phyloP scores from a whole-genome alignment of 2,888 invertebrate genomes.

The Vesta saturnalis region DNA sequence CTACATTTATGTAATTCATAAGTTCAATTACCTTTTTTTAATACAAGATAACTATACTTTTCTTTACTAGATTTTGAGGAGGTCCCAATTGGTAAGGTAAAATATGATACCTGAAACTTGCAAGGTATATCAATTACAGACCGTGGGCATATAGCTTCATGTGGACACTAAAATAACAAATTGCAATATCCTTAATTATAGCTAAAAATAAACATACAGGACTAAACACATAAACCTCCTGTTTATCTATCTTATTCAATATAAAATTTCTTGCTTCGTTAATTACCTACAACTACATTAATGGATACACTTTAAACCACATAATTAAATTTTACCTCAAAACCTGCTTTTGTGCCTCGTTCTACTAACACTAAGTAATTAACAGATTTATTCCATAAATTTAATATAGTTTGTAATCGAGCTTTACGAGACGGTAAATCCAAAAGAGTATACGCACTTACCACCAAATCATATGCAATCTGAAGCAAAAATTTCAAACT shows the following conservation, averaged over 20 bases:
- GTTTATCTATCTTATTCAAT: conserved; percentile 65
- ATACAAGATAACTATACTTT: conserved; percentile 80
- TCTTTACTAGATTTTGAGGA: conserved; percentile 65
- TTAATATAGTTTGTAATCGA: conserved; percentile 76
- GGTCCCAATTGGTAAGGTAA: conserved; percentile 65
- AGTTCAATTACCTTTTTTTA: conserved; percentile 83
- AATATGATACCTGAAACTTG: conserved; percentile 76
- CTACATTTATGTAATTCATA: too few species aligned
- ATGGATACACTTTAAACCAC: conserved; percentile 13
- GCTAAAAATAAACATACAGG: conserved; percentile 66
- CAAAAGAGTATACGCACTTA: conserved; percentile 82
- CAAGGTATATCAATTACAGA: conserved; percentile 76
- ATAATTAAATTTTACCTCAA: conserved; percentile 65
- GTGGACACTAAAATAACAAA: conserved; percentile 75
- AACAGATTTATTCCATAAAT: conserved; percentile 88
- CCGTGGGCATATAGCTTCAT: conserved; percentile 82
- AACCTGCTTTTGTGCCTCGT: conserved; percentile 84
- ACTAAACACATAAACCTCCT: conserved; percentile 74
- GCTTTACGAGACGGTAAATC: conserved; percentile 76
- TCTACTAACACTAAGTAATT: conserved; percentile 86
- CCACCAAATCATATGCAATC: conserved; percentile 80
- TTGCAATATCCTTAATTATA: conserved; percentile 2
- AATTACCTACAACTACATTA: conserved; percentile 63
- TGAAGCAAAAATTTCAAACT: conserved; percentile 49
- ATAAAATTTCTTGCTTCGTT: conserved; percentile 88